Evolutionary conservation across 1,140 invertebrate genomes (phyloP).

Genomic region (Mamestra configurata): DNA sequence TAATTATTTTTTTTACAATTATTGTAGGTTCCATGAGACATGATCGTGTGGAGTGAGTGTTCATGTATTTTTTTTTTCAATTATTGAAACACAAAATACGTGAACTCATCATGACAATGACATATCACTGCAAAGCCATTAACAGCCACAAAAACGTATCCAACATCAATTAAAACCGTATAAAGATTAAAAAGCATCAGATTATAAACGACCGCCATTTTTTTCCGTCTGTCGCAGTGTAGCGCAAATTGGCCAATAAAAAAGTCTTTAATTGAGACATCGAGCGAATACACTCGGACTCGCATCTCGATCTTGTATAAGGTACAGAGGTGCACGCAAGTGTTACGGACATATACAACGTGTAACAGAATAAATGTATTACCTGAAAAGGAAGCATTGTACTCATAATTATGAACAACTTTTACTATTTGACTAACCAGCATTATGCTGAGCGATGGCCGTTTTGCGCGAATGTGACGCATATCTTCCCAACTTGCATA

Average conservation of each 20-base stretch:
- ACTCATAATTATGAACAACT: no score
- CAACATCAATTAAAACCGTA: conserved; percentile 49
- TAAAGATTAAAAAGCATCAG: conserved; percentile 36
- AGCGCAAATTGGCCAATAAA: conserved; percentile 69
- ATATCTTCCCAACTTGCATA: no score
- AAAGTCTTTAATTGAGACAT: conserved; percentile 73
- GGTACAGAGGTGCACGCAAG: conserved; percentile 38
- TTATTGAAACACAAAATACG: no score
- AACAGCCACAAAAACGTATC: conserved; percentile 2
- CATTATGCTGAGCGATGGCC: no score
- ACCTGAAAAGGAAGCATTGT: no score
- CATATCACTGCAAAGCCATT: not conserved
- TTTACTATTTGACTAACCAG: no score
- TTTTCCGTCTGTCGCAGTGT: conserved; percentile 37
- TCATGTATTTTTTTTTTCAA: no score
- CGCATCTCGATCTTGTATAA: conserved; percentile 58
- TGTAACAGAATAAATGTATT: no score
- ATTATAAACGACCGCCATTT: conserved; percentile 42
- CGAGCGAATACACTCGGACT: conserved; percentile 63
- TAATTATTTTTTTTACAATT: no score
- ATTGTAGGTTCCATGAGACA: no score
- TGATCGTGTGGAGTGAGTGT: no score
- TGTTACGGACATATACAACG: not conserved
- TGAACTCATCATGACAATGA: not conserved
- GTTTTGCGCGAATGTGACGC: no score